Conservation (phyloP, 2,888 invertebrate genomes). For the Ariolimax columbianus region DNA sequence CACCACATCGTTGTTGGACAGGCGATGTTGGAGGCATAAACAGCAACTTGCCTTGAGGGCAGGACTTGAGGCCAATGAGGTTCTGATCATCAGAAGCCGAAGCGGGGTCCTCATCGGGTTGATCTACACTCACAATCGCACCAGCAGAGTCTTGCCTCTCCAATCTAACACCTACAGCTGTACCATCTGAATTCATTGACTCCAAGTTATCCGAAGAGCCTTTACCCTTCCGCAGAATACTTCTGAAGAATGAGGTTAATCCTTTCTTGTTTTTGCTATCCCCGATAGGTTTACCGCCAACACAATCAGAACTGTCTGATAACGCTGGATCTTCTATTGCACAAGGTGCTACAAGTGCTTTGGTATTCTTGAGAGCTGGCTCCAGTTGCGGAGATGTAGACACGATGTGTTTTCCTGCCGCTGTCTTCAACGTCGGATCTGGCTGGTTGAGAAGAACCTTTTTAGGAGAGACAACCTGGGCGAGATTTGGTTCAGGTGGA, state of each 20-base stretch:
- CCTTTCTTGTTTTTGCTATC: conserved; percentile 61
- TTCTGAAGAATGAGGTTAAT: conserved; percentile 68
- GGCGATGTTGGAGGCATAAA: conserved; percentile 51
- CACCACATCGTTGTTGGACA: background rate
- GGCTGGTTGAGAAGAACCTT: conserved; percentile 46
- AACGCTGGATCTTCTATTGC: conserved; percentile 17
- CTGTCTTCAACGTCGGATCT: conserved; percentile 65
- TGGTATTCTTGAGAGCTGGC: background rate
- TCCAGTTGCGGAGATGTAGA: conserved; percentile 48
- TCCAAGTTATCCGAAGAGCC: conserved; percentile 56
- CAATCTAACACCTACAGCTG: background rate
- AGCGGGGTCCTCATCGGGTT: background rate
- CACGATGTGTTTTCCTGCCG: background rate
- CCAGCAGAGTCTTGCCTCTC: conserved; percentile 32
- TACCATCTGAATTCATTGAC: conserved; percentile 53
- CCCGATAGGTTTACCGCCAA: conserved; percentile 37
- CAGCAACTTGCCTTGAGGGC: conserved; percentile 51
- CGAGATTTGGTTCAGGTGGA: conserved; percentile 61
- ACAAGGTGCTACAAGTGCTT: background rate
- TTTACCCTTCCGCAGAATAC: conserved; percentile 65
- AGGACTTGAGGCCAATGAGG: conserved; percentile 24
- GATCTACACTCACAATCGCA: background rate
- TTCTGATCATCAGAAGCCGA: conserved; percentile 42
- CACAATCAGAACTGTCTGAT: background rate
- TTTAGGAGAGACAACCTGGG: conserved; percentile 48